Percentiles rank a stretch among this genome's conserved stretches.
Conservation (phyloP, 1,140 invertebrate genomes). For the Meloidogyne exigua region DNA sequence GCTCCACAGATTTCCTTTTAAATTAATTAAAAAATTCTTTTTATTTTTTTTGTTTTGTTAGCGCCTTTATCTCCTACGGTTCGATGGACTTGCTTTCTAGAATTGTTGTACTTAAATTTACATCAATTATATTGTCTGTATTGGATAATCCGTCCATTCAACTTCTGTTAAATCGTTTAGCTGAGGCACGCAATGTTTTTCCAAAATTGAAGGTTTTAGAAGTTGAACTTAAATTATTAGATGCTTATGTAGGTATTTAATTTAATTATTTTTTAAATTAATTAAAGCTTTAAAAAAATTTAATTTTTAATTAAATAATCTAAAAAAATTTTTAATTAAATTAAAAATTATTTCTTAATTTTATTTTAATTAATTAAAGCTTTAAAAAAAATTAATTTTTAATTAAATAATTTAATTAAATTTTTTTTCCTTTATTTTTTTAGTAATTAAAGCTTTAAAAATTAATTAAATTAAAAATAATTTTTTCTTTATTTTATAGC, state of each 20-base stretch:
- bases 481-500: not conserved
- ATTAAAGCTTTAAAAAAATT: not conserved
- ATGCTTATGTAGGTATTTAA: not conserved
- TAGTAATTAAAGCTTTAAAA: too few species aligned
- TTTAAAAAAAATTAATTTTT: not conserved
- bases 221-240: not conserved
- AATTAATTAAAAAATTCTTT: not conserved
- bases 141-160: not conserved
- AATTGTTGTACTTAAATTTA: conserved; percentile 1
- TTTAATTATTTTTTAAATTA: too few species aligned
- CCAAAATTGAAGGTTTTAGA: not conserved
- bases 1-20: too few species aligned
- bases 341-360: too few species aligned
- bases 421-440: not conserved
- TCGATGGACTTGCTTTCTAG: not conserved
- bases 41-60: too few species aligned
- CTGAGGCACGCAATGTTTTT: not conserved
- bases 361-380: too few species aligned
- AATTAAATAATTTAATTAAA: too few species aligned
- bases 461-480: too few species aligned
- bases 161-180: not conserved
- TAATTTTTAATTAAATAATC: too few species aligned
- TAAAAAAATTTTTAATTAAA: too few species aligned
- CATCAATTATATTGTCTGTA: not conserved
- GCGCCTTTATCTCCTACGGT: not conserved